Base-by-base conservation (phyloP, 2,888 invertebrate genomes). In the Acronicta aceris region DNA sequence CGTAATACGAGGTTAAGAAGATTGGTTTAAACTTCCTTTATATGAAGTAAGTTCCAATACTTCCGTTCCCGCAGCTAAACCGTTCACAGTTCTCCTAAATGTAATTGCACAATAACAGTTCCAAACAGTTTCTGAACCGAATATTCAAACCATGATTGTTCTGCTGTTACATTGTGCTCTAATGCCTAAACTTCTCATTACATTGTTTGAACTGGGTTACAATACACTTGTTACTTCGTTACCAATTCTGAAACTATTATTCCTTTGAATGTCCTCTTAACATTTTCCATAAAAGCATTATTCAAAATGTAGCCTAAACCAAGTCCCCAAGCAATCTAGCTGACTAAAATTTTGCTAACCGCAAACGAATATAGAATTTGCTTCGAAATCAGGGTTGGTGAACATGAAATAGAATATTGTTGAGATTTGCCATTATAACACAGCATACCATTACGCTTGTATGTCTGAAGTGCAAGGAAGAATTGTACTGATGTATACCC, bases 271-370 rank as follows among this genome's bases (percentile, higher is more conserved):
- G 48, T 67, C 53, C 62, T 49, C 42, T 46, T 40, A 54, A 64
- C 50, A 64, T 67, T 53, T 63, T 62, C 54, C 59, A 45, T 60
- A 25, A 50, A 59, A 73, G 64, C 67, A 60, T 71, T 71, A 71
- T 67, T 64, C 63, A 53, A 59, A 65, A 67, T 47, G 51, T 25
- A 40, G 47, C 55, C 25, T 40, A 45, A 59, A 69, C 52, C 41
- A 69, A 60, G 59, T 78, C 71, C 76, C 78, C 49, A 51, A 79
- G 76, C 76, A 78, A 78, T 79, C 67, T 70, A 75, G 64, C 61
- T 9, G 67, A 62, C 62, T 61, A 70, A 79, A 80, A 80, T 76
- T 70, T 70, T 70, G 74, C 71, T 74, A 67, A 54, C 71, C 71
- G 49, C 57, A 57, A 65, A 61, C 66, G 65, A 62, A 57, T 56